Percentiles rank a stretch among this genome's conserved stretches.
These are phyloP conservation scores for Drosophila lacteicornis DNA, from an alignment of 1,140 invertebrate species.

Conservation along the genomic window DNA sequence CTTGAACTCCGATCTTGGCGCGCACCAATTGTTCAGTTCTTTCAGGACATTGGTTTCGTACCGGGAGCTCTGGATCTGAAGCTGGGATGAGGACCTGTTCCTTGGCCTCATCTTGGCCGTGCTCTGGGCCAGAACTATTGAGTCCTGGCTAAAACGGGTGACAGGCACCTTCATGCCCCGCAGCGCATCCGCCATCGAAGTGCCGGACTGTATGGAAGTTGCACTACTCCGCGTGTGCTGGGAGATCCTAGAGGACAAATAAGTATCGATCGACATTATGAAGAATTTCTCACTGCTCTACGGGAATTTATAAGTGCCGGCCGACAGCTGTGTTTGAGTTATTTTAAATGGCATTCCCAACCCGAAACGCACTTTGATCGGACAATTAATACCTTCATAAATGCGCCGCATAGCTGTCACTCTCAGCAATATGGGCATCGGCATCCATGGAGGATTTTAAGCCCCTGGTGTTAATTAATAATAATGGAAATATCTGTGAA, in stretches of 20 bases:
- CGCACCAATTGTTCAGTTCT: background rate
- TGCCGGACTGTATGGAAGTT: no score
- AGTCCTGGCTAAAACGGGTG: background rate
- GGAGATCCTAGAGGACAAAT: no score
- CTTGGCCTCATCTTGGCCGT: background rate
- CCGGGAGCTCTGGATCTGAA: no score
- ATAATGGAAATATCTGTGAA: constrained; percentile 26
- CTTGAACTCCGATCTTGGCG: background rate
- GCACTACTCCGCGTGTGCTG: background rate
- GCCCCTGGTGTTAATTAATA: constrained; percentile 45
- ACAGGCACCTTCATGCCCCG: constrained; percentile 2
- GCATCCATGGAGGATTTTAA: constrained; percentile 10
- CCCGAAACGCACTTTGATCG: background rate
- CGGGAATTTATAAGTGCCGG: background rate
- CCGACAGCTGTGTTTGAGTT: constrained; percentile 1
- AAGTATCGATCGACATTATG: background rate
- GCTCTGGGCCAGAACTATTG: background rate
- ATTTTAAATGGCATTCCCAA: constrained; percentile 27
- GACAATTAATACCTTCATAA: constrained; percentile 10
- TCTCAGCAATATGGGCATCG: background rate
- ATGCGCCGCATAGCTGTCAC: constrained; percentile 4
- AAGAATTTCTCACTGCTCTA: constrained; percentile 2
- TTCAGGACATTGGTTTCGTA: background rate
- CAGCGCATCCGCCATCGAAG: constrained; percentile 1
- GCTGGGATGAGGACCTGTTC: background rate